Base-by-base conservation (phyloP, 2,888 invertebrate species). In the Peribatodes rhomboidaria region DNA sequence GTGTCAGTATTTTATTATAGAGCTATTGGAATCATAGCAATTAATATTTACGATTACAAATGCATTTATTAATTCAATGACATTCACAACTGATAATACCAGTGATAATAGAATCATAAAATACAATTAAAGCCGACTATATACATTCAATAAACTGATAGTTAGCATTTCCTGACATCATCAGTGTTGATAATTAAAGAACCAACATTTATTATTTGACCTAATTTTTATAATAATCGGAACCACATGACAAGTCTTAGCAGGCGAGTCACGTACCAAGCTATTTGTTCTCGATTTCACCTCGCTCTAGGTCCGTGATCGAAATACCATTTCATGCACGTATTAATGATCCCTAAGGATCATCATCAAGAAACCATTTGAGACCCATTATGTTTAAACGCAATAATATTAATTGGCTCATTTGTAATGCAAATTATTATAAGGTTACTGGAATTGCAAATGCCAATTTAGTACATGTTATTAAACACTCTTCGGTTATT, bases 281-380 rank as follows among this genome's bases (percentile, higher is more conserved):
- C 61, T 37, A 61, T 60, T 62, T 70, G 60, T 64, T 65, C 67
- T 72, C 67, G 75, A 75, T 78, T 79, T 79, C 76, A 75, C 77
- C 59, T 68, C 63, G 58, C 53, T 68, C 56, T 50, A 62, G 42
- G 18, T 57, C 56, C 71, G 71, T 72, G 72, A 67, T 68, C 41
- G 55, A 70, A 73, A 75, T 72, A 72, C 57, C 68, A 71, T 69
- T 54, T 61, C 37, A 50, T 56, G 57, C 70, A 69, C 67, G 68
- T 65, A 66, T 44, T 58, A 42, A 61, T 9, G 63, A 58, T 56
- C 68, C 68, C 64, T 33, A 44, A 33, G 63, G 70, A 65, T 18
- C 31, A 13, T 7, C 20, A 56, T 47, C 54, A 8, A 27, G 18
- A 55, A 63, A 65, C 59, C 67, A 66, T 59, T 47, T 54, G 67